These are phyloP conservation scores for Germaria angustata DNA, from an alignment of 2,888 invertebrate genomes.

Conservation along the genomic window DNA sequence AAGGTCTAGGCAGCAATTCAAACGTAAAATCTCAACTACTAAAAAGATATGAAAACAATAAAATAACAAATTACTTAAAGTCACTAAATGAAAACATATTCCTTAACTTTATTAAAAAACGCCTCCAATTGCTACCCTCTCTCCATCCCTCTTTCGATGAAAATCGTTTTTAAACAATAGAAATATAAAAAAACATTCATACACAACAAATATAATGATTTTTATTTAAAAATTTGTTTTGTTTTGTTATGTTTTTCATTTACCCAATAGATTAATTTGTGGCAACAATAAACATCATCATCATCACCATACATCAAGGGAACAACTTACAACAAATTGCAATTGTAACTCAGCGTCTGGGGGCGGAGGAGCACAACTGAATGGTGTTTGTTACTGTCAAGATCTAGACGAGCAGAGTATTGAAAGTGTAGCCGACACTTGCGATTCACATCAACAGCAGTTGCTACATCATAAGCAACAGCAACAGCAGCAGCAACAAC, in stretches of 20 bases:
- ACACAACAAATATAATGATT: neutral
- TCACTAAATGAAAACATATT: conserved; percentile 8
- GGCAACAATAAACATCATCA: conserved; percentile 70
- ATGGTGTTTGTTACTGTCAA: conserved; percentile 51
- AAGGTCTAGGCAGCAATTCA: conserved; percentile 66
- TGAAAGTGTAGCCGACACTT: conserved; percentile 72
- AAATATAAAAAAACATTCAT: conserved; percentile 49
- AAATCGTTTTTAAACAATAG: conserved; percentile 33
- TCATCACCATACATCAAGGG: conserved; percentile 64
- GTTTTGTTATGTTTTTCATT: conserved; percentile 32
- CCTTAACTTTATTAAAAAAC: neutral
- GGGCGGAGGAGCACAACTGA: conserved; percentile 26
- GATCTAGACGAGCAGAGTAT: conserved; percentile 70
- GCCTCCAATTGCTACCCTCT: no score
- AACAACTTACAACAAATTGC: conserved; percentile 65
- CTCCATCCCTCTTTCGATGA: no score
- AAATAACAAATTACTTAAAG: conserved; percentile 23
- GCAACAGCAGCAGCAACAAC: conserved; percentile 66
- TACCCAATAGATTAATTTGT: conserved; percentile 70
- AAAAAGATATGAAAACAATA: conserved; percentile 28
- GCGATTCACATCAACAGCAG: conserved; percentile 73
- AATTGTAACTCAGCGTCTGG: conserved; percentile 55
- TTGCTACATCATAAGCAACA: conserved; percentile 67
- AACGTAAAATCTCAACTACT: conserved; percentile 52
- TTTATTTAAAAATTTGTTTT: neutral